Percentiles rank a stretch among this genome's conserved stretches.
Evolutionary conservation across 2,888 invertebrate species (phyloP).

Genomic region (Romanomermis culicivorax): DNA sequence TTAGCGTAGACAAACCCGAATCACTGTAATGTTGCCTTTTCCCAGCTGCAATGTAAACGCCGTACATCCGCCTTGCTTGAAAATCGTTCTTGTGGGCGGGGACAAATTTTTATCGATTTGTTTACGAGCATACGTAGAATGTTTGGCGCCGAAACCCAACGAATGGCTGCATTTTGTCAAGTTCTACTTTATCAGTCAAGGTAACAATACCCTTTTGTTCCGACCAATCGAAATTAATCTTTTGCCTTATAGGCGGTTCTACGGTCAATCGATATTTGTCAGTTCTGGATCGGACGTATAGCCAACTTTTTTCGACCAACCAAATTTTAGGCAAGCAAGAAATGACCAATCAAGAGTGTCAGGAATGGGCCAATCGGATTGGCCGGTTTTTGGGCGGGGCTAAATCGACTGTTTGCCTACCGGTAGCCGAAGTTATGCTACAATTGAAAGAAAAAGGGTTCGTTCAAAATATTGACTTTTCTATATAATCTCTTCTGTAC

Average conservation of each 20-base stretch:
- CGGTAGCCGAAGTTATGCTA: conserved; percentile 26
- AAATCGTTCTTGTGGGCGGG: conserved; percentile 22
- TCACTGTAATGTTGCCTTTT: too few species aligned
- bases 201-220: conserved; percentile 6
- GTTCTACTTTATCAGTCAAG: conserved; percentile 21
- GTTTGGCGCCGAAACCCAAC: conserved; percentile 19
- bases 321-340: too few species aligned
- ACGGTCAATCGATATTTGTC: conserved; percentile 1
- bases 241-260: not conserved
- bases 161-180: conserved; percentile 24
- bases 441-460: conserved; percentile 14
- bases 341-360: too few species aligned
- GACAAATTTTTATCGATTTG: conserved; percentile 17
- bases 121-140: conserved; percentile 9
- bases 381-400: not conserved
- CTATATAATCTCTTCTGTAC: too few species aligned
- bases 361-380: not conserved
- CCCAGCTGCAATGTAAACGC: conserved; percentile 24
- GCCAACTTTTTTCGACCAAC: not conserved
- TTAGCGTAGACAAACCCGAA: too few species aligned
- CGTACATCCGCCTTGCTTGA: conserved; percentile 18
- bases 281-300: not conserved
- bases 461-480: too few species aligned
- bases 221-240: not conserved
- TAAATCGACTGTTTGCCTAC: conserved; percentile 16